Evolutionary conservation across 2,113 vertebrate species (phyloP).

Genomic region (Hypomesus transpacificus): DNA sequence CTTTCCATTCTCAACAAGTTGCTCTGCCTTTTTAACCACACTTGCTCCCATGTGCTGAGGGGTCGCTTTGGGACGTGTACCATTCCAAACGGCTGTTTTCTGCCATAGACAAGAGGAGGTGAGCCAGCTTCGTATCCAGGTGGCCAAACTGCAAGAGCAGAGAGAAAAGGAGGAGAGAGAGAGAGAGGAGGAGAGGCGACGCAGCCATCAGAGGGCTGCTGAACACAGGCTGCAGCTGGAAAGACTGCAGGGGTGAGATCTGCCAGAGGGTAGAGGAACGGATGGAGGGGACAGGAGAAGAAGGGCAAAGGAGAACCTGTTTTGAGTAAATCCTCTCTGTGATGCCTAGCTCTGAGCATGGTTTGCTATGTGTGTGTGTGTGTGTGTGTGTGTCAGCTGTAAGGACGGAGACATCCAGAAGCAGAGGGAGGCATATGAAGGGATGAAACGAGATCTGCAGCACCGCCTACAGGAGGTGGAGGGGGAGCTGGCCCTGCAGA

Average conservation of each 20-base stretch:
- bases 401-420: conserved; percentile 57
- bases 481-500: conserved; percentile 68
- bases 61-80: too few relatives aligned
- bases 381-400: conserved; percentile 48
- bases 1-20: not conserved
- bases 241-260: conserved; percentile 63
- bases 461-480: conserved; percentile 65
- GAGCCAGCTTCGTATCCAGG: conserved; percentile 69
- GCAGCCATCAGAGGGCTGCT: conserved; percentile 40
- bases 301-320: too few relatives aligned
- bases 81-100: not conserved
- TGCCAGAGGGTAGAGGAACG: not conserved
- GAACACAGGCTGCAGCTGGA: conserved; percentile 69
- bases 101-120: conserved; percentile 61
- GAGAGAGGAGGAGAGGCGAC: conserved; percentile 50
- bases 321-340: not conserved
- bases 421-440: conserved; percentile 64
- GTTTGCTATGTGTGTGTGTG: not conserved
- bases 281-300: not conserved
- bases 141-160: conserved; percentile 62
- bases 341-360: not conserved
- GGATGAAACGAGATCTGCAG: conserved; percentile 65
- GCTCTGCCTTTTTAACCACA: not conserved
- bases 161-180: conserved; percentile 50
- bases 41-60: not conserved